A percentile compares a stretch with the other conserved stretches of the same genome.
phyloP scores from a whole-genome alignment of 2,797 vertebrate species.

The Rhinoraja longicauda region DNA sequence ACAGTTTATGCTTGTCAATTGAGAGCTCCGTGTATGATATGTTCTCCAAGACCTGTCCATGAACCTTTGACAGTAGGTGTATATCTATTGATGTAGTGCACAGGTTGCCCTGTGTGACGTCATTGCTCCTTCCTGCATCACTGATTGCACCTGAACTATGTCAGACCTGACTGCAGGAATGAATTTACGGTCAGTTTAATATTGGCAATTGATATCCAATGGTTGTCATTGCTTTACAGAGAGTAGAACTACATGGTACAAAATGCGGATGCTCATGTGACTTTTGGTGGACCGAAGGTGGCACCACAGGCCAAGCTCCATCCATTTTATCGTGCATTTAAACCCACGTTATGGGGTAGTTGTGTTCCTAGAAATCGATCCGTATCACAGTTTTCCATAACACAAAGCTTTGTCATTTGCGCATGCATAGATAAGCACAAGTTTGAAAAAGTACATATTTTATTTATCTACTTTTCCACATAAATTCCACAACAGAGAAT shows the following conservation, averaged over 20 bases:
- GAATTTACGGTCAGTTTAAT: background rate
- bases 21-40: background rate
- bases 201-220: background rate
- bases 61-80: background rate
- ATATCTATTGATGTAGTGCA: background rate
- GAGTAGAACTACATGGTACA: too few relatives aligned
- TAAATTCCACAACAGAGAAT: too few relatives aligned
- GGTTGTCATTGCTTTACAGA: background rate
- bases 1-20: background rate
- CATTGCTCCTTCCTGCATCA: background rate
- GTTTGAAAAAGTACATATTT: too few relatives aligned
- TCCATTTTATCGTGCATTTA: background rate
- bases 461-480: too few relatives aligned
- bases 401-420: too few relatives aligned
- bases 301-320: background rate
- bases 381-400: too few relatives aligned
- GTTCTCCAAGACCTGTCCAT: background rate
- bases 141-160: background rate
- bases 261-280: background rate
- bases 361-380: too few relatives aligned
- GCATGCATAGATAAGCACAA: too few relatives aligned
- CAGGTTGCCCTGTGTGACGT: background rate
- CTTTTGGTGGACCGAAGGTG: too few relatives aligned
- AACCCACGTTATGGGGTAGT: too few relatives aligned
- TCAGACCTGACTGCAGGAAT: background rate